Percentiles rank a stretch among this genome's conserved stretches.
phyloP scores from a whole-genome alignment of 2,113 vertebrate species.

The Periophthalmodon schlosseri region DNA sequence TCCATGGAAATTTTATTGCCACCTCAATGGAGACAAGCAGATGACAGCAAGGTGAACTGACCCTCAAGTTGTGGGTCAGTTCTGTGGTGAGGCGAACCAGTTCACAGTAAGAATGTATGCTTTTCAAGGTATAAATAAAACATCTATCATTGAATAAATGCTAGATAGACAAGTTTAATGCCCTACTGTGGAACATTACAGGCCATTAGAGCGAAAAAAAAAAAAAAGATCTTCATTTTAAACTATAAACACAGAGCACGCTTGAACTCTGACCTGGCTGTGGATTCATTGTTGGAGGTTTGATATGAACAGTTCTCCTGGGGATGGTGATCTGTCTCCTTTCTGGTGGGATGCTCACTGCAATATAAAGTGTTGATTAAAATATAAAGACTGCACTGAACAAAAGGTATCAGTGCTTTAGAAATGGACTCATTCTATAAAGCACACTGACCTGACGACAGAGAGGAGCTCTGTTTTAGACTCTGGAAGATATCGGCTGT shows the following conservation, averaged over 20 bases:
- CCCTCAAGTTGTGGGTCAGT: too few species aligned
- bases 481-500: conserved; percentile 77
- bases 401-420: neutral
- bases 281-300: conserved; percentile 22
- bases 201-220: too few species aligned
- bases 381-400: neutral
- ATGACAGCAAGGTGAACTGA: too few species aligned
- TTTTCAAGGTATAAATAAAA: too few species aligned
- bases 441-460: conserved; percentile 52
- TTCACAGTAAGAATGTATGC: too few species aligned
- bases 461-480: conserved; percentile 66
- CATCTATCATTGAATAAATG: too few species aligned
- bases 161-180: too few species aligned
- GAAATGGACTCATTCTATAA: neutral
- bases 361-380: conserved; percentile 21
- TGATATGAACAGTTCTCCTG: conserved; percentile 56
- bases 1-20: too few species aligned
- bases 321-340: conserved; percentile 51
- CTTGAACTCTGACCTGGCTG: conserved; percentile 55
- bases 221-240: neutral
- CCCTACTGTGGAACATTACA: too few species aligned
- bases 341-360: conserved; percentile 57
- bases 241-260: too few species aligned
- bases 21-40: too few species aligned
- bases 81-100: too few species aligned